Conservation (phyloP, 2,113 vertebrate genomes). For the Anarhynchus alexandrinus region DNA sequence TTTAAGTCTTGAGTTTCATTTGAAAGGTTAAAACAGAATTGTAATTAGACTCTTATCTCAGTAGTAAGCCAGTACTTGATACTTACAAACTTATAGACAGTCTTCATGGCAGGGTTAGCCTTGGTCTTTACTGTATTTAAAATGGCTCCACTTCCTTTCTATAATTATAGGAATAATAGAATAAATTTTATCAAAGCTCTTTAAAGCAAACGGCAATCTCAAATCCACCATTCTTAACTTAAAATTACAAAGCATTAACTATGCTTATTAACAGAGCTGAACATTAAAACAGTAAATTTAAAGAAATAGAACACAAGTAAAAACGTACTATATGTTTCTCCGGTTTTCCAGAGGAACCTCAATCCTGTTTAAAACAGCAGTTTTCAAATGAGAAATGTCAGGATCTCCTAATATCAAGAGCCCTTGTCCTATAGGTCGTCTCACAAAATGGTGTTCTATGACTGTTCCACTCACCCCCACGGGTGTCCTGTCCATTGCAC, state of each 20-base stretch:
- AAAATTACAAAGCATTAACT: conserved; percentile 13
- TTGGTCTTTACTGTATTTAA: conserved; percentile 96
- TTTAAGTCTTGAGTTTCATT: background rate
- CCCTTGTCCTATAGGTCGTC: background rate
- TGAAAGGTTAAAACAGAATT: background rate
- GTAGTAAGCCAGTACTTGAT: conserved; percentile 9
- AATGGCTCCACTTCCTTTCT: conserved; percentile 98
- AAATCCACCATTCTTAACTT: conserved; percentile 25
- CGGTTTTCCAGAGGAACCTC: background rate
- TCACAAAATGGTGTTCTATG: background rate
- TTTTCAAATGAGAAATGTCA: background rate
- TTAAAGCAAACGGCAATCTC: conserved; percentile 47
- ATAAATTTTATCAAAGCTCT: conserved; percentile 13
- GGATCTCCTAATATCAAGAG: background rate
- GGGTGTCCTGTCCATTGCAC: background rate
- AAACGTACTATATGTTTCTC: background rate
- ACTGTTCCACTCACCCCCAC: background rate
- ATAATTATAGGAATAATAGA: conserved; percentile 58
- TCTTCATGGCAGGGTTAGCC: conserved; percentile 98
- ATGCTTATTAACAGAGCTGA: background rate
- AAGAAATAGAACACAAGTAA: background rate
- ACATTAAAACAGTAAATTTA: background rate
- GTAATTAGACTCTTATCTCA: conserved; percentile 42
- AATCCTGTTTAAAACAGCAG: background rate
- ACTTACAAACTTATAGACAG: conserved; percentile 98